phyloP scores from a whole-genome alignment of 2,113 vertebrate genomes.

The Ia io region DNA sequence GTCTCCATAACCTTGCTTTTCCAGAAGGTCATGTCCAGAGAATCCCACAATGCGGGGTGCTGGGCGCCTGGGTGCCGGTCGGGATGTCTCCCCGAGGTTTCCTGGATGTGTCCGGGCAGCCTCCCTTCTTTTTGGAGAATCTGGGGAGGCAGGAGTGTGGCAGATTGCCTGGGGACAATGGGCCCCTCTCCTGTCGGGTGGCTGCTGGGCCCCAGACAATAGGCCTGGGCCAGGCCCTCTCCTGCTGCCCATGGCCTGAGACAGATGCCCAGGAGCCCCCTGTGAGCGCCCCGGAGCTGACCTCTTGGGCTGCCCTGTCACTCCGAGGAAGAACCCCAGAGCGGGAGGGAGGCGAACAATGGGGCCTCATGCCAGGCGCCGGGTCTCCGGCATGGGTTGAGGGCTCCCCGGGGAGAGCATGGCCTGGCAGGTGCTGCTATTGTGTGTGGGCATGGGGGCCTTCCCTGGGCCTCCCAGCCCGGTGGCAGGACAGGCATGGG shows the following conservation, averaged over 20 bases:
- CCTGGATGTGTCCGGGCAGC: conserved; percentile 64
- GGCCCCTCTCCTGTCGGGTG: conserved; percentile 84
- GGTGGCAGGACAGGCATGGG: conserved; percentile 58
- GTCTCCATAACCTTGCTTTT: too few relatives aligned
- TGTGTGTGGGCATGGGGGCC: conserved; percentile 83
- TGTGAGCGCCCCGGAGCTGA: conserved; percentile 84
- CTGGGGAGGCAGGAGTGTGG: conserved; percentile 76
- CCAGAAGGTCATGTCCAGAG: neutral
- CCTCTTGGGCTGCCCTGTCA: conserved; percentile 85
- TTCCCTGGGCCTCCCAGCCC: conserved; percentile 74
- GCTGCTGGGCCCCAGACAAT: conserved; percentile 83
- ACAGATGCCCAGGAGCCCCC: conserved; percentile 90
- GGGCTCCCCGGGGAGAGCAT: conserved; percentile 79
- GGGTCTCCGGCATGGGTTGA: conserved; percentile 78
- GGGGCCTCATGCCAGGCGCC: conserved; percentile 90
- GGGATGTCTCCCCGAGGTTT: conserved; percentile 73
- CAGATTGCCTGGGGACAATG: conserved; percentile 89
- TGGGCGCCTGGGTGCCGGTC: conserved; percentile 66
- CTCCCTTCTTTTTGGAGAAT: conserved; percentile 60
- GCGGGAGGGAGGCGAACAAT: conserved; percentile 84
- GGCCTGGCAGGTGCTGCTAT: conserved; percentile 92
- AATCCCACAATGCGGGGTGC: neutral
- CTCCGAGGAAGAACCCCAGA: conserved; percentile 79
- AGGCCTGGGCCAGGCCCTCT: conserved; percentile 81
- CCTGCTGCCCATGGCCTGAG: conserved; percentile 83